Percentiles rank a stretch among this genome's conserved stretches.
Evolutionary conservation across 2,888 invertebrate species (phyloP).

Genomic region (Hypsopygia costalis): DNA sequence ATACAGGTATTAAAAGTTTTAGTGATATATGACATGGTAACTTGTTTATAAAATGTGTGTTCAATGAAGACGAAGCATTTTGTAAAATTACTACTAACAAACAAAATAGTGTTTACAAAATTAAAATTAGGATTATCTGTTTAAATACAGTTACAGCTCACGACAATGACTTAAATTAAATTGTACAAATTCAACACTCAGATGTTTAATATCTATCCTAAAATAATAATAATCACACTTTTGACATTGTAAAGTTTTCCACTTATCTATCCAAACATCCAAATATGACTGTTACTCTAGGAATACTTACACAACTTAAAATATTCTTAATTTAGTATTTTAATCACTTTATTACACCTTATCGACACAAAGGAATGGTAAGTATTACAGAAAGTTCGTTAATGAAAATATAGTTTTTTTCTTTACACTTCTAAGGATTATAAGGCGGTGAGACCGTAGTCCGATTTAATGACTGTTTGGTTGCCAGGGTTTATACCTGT

Average conservation of each 20-base stretch:
- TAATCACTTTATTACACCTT: constrained; percentile 73
- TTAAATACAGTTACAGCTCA: constrained; percentile 25
- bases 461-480: constrained; percentile 88
- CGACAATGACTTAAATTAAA: constrained; percentile 71
- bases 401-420: constrained; percentile 70
- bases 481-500: constrained; percentile 57
- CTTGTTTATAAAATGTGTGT: constrained; percentile 16
- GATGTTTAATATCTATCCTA: constrained; percentile 60
- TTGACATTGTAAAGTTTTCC: constrained; percentile 79
- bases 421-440: constrained; percentile 72
- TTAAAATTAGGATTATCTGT: constrained; percentile 13
- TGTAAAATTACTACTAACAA: constrained; percentile 10
- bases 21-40: constrained; percentile 25
- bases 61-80: background rate
- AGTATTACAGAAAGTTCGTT: constrained; percentile 58
- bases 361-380: constrained; percentile 75
- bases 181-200: constrained; percentile 65
- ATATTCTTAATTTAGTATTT: constrained; percentile 52
- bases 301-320: constrained; percentile 66
- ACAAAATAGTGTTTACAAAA: constrained; percentile 15
- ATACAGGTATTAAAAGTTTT: too few relatives aligned
- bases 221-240: constrained; percentile 77
- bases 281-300: constrained; percentile 69
- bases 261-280: constrained; percentile 72
- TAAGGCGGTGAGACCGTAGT: constrained; percentile 92